These are phyloP conservation scores for Paradoxurus hermaphroditus DNA, from an alignment of 2,113 vertebrate species.

Conservation along the genomic window DNA sequence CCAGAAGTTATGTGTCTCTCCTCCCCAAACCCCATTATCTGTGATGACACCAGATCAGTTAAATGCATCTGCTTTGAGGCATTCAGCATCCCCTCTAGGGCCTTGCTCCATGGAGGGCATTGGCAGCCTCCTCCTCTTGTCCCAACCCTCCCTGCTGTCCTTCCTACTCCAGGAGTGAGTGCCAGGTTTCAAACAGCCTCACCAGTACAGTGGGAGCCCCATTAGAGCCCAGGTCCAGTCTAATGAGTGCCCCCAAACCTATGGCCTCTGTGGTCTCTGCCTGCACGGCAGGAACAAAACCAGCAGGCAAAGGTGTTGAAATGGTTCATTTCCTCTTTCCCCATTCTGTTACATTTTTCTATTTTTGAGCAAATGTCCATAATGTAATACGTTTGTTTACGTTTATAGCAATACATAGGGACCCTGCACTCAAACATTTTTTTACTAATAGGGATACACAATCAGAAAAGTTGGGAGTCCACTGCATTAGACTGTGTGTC, in stretches of 20 bases:
- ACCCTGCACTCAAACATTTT: not conserved
- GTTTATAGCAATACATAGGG: not conserved
- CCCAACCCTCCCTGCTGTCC: not conserved
- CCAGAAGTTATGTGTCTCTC: not conserved
- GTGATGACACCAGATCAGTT: not conserved
- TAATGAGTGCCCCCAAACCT: not conserved
- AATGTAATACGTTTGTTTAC: not conserved
- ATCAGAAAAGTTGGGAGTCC: not conserved
- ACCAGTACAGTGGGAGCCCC: not conserved
- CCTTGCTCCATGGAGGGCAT: not conserved
- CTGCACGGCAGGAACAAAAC: not conserved
- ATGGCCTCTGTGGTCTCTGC: fast-evolving
- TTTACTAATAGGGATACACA: not conserved
- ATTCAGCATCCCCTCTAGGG: fast-evolving
- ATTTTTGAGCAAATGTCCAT: not conserved
- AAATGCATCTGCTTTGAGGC: not conserved
- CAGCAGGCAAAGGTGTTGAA: not conserved
- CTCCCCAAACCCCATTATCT: not conserved
- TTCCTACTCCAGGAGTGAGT: not conserved
- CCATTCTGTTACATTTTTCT: not conserved
- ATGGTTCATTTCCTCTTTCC: not conserved
- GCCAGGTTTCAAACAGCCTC: not conserved
- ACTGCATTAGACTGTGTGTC: not conserved
- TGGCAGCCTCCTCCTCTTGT: not conserved
- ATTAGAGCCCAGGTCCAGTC: not conserved